Evolutionary conservation across 2,797 vertebrate genomes (phyloP).

Genomic region (Pogonophryne albipinna): DNA sequence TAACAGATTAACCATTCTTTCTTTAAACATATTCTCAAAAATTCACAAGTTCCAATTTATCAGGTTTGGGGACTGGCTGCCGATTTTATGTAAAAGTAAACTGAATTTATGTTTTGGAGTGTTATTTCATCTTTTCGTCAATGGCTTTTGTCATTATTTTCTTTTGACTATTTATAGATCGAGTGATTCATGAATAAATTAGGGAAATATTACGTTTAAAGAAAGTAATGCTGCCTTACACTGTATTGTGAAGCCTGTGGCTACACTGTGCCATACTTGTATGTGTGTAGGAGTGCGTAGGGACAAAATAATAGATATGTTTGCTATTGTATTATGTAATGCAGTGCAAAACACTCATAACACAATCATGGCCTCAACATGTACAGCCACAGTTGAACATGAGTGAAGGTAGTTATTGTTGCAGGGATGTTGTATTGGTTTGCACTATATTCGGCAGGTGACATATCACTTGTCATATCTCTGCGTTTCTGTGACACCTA

Average conservation of each 20-base stretch:
- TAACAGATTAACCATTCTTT: not conserved
- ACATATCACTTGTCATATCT: not conserved
- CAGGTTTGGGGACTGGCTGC: not conserved
- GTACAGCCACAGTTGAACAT: not conserved
- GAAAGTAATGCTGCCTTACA: not conserved
- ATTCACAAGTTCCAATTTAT: not conserved
- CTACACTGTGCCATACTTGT: not conserved
- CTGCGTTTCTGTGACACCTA: constrained; percentile 9
- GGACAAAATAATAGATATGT: not conserved
- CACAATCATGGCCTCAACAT: constrained; percentile 9
- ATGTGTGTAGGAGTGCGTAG: not conserved
- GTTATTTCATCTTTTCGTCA: not conserved
- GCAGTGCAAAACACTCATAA: not conserved
- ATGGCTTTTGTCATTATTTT: not conserved
- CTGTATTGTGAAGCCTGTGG: not conserved
- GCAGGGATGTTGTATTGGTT: constrained; percentile 28
- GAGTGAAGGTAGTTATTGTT: constrained; percentile 20
- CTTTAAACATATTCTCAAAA: not conserved
- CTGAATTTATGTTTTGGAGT: not conserved
- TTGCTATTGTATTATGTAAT: constrained; percentile 20
- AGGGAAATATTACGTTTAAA: not conserved
- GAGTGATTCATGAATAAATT: not conserved
- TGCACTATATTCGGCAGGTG: constrained; percentile 7
- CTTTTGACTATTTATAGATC: not conserved
- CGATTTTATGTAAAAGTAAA: not conserved